Base-by-base conservation (phyloP, 2,113 vertebrate genomes). In the Myotis brandtii region DNA sequence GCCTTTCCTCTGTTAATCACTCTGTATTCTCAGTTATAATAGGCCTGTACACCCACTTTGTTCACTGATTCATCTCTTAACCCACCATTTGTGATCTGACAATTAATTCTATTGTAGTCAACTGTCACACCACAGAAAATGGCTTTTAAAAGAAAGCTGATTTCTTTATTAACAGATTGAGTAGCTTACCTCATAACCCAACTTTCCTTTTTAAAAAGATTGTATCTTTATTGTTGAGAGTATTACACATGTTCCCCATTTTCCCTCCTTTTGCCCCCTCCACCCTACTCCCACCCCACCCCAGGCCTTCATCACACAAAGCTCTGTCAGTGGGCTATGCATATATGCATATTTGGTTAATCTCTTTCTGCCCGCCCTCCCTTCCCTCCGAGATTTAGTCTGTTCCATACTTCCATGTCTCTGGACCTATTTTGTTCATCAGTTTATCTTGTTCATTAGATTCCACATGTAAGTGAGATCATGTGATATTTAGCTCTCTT, bases 101-200 rank as follows among this genome's bases (percentile, higher is more conserved):
- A 81, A 66, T 93, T 90, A 20, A 66, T 93, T 95, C 83, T 95
- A 86, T 77, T 91, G 54, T 32, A 77, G 48, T 82, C 79, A 91
- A 50, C 25, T 82, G 66, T 82, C 67, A 73, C 30, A 9, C 25
- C 11, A 50, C 32, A 94, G 92, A 82, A 30, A 89, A 95, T 82
- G 73, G 37, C 23, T 37, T 43, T 56, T 67, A 85, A 95, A 80
- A 85, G 37, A 95, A 95, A 92, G 62, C 40, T 75, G 48, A 89
- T 88, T 93, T 82, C 48, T 30, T 84, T 81, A 95, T 64, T 50
- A 25, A 75, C 52, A 91, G 40, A 86, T 3, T 12, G 9, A 90
- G 48, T 67, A 69, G 30, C 46, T 72, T 88, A 66, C 34, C 90
- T 94, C 76, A 27, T 85, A 76, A 66, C 34, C 32, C 66, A 81